Evolutionary conservation across 1,140 invertebrate genomes (phyloP).

Genomic region (Drosophila neocordata): DNA sequence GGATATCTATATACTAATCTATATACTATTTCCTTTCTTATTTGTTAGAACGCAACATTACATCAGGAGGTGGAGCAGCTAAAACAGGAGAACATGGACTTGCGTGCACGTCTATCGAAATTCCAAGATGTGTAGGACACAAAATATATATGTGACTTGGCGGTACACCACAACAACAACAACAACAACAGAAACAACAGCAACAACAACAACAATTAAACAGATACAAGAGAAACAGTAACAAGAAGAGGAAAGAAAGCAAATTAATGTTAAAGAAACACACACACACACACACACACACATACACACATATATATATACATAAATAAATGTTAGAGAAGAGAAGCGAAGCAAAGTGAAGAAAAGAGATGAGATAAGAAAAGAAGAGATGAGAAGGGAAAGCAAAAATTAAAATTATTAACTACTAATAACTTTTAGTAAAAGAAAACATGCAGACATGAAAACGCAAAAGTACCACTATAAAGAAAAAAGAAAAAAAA

Average conservation of each 20-base stretch:
- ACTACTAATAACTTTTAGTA: constrained; percentile 69
- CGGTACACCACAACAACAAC: constrained; percentile 74
- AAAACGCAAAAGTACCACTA: constrained; percentile 49
- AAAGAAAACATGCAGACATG: constrained; percentile 57
- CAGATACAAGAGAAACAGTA: constrained; percentile 17
- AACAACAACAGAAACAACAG: constrained; percentile 68
- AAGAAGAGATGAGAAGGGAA: constrained; percentile 12
- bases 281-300: neutral
- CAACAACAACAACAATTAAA: constrained; percentile 69
- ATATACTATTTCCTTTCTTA: neutral
- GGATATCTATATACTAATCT: no score
- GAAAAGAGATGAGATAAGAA: neutral
- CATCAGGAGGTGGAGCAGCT: constrained; percentile 93
- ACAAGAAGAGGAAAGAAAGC: constrained; percentile 9
- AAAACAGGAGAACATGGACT: constrained; percentile 94
- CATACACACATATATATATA: constrained; percentile 15
- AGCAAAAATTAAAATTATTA: constrained; percentile 58
- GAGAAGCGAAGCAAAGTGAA: neutral
- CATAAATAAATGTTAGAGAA: neutral
- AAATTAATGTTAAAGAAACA: constrained; percentile 43
- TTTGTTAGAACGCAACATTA: constrained; percentile 89
- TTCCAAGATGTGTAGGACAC: constrained; percentile 90
- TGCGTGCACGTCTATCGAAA: constrained; percentile 93
- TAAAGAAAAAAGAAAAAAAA: constrained; percentile 3
- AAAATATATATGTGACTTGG: constrained; percentile 65